Conservation (phyloP, 1,140 invertebrate species). For the Calliopsis andreniformis region DNA sequence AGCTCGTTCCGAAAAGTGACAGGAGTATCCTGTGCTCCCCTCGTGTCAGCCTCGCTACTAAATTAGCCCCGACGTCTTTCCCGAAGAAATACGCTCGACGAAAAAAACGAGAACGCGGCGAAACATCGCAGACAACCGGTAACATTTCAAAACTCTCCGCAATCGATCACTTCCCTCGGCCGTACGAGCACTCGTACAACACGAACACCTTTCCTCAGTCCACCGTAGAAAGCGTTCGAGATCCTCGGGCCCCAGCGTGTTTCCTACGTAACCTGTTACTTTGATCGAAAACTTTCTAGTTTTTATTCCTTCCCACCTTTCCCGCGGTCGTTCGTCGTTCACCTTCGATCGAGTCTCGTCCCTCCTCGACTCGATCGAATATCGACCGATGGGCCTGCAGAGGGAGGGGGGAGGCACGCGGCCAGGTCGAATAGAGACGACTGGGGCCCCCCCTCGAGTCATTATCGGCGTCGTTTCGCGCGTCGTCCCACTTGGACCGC, state of each 20-base stretch:
- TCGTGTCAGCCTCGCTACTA: too few relatives aligned
- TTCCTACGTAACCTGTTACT: conserved; percentile 19
- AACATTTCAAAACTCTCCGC: too few relatives aligned
- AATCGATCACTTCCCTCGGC: too few relatives aligned
- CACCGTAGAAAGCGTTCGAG: conserved; percentile 5
- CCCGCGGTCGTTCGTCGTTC: background rate
- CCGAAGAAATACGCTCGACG: too few relatives aligned
- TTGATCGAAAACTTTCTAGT: conserved; percentile 25
- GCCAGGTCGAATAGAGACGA: background rate
- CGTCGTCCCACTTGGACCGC: conserved; percentile 42
- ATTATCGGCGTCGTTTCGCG: conserved; percentile 51
- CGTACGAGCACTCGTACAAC: too few relatives aligned
- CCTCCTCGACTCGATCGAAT: conserved; percentile 3
- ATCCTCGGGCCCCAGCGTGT: background rate
- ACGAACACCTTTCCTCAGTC: too few relatives aligned
- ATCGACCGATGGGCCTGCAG: background rate
- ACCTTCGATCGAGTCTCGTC: conserved; percentile 23
- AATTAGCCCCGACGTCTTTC: too few relatives aligned
- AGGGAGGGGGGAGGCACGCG: background rate
- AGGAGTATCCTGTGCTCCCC: too few relatives aligned
- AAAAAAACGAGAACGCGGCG: too few relatives aligned
- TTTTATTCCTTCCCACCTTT: conserved; percentile 26
- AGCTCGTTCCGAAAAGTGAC: too few relatives aligned
- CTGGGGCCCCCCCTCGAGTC: conserved; percentile 2
- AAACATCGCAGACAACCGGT: too few relatives aligned